A percentile compares a stretch with the other conserved stretches of the same genome.
Evolutionary conservation across 2,113 vertebrate genomes (phyloP).

Genomic region (Condylura cristata): DNA sequence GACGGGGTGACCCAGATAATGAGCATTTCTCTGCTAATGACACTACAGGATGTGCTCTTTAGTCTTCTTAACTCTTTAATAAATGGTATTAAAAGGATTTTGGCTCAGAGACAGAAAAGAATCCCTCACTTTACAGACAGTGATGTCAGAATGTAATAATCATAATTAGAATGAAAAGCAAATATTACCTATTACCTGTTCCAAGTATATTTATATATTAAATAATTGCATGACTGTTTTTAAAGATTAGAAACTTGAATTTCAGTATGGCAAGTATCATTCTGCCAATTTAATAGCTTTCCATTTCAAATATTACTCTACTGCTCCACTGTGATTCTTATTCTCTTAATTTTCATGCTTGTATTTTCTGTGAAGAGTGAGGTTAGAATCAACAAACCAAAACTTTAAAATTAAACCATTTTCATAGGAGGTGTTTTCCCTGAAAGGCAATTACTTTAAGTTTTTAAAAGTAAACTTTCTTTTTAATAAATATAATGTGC

Average conservation of each 20-base stretch:
- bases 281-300: slow-evolving; percentile 43
- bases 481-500: neutral
- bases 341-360: slow-evolving; percentile 25
- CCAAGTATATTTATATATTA: slow-evolving; percentile 36
- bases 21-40: neutral
- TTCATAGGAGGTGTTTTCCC: neutral
- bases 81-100: neutral
- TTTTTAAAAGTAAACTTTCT: slow-evolving; percentile 28
- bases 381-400: neutral
- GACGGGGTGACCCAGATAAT: neutral
- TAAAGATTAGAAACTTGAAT: slow-evolving; percentile 55
- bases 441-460: slow-evolving; percentile 13
- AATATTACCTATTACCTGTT: neutral
- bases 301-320: slow-evolving; percentile 42
- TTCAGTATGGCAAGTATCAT: slow-evolving; percentile 39
- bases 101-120: neutral
- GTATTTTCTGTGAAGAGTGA: slow-evolving; percentile 11
- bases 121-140: neutral
- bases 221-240: slow-evolving; percentile 43
- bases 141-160: neutral
- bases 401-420: slow-evolving; percentile 50
- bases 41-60: neutral
- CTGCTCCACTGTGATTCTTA: neutral
- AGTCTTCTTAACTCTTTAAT: neutral
- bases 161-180: neutral